Conservation (phyloP, 1,140 invertebrate genomes). For the Euura saliciscinereae region DNA sequence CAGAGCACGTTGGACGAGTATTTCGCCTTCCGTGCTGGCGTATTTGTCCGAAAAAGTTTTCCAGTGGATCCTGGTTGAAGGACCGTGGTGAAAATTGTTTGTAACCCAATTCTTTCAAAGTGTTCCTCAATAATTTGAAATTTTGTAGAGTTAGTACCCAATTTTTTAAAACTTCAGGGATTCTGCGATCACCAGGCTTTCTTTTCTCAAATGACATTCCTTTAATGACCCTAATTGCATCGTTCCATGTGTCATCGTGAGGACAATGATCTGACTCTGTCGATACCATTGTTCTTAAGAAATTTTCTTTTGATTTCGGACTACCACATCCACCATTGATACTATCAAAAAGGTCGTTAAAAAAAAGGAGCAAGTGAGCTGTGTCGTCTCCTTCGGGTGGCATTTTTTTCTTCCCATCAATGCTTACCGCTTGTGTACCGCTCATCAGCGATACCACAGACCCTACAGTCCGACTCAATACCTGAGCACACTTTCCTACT, state of each 20-base stretch:
- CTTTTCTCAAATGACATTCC: background rate
- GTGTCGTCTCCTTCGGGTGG: background rate
- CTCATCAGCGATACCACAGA: background rate
- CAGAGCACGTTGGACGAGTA: constrained; percentile 5
- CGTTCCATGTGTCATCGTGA: background rate
- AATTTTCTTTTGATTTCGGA: background rate
- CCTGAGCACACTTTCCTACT: background rate
- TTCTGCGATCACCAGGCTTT: background rate
- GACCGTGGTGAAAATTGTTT: background rate
- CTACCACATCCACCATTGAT: background rate
- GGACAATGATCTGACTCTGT: background rate
- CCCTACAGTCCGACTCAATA: background rate
- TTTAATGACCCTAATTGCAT: background rate
- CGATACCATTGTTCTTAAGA: background rate
- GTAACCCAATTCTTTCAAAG: background rate
- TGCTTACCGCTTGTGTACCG: background rate
- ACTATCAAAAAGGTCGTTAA: background rate
- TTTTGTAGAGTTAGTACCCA: background rate
- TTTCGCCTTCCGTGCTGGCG: constrained; percentile 13
- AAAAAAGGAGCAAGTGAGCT: background rate
- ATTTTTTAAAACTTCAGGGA: background rate
- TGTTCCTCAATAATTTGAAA: background rate
- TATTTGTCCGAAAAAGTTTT: constrained; percentile 18
- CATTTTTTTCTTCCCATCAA: background rate
- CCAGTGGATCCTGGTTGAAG: constrained; percentile 18